Percentiles rank a stretch among this genome's conserved stretches.
Conservation (phyloP, 2,113 vertebrate species). For the Platysteira castanea region DNA sequence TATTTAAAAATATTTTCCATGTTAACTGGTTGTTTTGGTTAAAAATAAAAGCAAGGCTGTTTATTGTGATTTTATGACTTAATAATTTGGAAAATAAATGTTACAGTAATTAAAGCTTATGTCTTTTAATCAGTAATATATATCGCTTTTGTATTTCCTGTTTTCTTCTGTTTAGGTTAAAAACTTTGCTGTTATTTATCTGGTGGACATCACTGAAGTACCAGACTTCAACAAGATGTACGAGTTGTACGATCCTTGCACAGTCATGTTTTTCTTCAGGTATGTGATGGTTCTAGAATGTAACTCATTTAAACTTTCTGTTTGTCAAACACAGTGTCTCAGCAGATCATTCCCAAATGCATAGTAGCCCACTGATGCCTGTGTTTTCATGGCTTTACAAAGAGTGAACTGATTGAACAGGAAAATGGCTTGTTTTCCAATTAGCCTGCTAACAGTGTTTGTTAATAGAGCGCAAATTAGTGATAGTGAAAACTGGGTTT, state of each 20-base stretch:
- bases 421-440: neutral
- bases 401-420: neutral
- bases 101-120: neutral
- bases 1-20: neutral
- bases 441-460: neutral
- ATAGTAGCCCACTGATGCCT: neutral
- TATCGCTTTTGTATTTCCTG: neutral
- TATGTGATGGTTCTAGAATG: conserved; percentile 32
- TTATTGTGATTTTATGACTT: neutral
- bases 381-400: neutral
- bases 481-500: neutral
- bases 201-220: conserved; percentile 98
- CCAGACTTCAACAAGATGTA: conserved; percentile 99
- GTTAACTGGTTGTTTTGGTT: neutral
- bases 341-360: neutral
- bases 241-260: conserved; percentile 95
- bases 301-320: neutral
- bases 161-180: conserved; percentile 82
- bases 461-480: neutral
- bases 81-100: neutral
- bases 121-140: neutral
- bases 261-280: conserved; percentile 99
- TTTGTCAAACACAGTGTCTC: neutral
- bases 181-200: conserved; percentile 97
- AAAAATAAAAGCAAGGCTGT: neutral